These are phyloP conservation scores for Brachionus plicatilis DNA, from an alignment of 1,140 invertebrate species.

Conservation along the genomic window DNA sequence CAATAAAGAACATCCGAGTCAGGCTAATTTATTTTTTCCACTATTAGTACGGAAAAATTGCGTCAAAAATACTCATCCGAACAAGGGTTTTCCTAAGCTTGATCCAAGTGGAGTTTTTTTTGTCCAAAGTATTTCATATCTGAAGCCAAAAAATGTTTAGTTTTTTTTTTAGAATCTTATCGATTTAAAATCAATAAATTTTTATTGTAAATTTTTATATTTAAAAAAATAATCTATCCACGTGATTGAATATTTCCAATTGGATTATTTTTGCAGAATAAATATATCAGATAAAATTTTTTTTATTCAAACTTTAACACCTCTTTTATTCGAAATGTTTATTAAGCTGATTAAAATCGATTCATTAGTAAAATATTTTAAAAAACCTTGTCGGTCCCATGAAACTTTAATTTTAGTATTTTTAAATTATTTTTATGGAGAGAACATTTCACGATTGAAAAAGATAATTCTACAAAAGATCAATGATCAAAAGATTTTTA, in stretches of 20 bases:
- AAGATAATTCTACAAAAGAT: neutral
- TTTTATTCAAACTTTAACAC: neutral
- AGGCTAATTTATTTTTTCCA: slow-evolving; percentile 10
- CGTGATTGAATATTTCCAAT: neutral
- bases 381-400: neutral
- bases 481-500: too few relatives aligned
- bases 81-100: neutral
- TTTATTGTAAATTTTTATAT: neutral
- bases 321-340: neutral
- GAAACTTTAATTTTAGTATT: neutral
- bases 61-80: neutral
- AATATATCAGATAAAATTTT: neutral
- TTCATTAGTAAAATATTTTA: neutral
- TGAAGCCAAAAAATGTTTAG: slow-evolving; percentile 1
- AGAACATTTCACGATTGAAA: neutral
- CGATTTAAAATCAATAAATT: slow-evolving; percentile 24
- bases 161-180: neutral
- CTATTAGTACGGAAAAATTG: neutral
- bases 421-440: neutral
- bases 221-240: neutral
- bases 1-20: neutral
- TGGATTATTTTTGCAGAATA: neutral
- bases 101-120: slow-evolving; percentile 2
- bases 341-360: neutral
- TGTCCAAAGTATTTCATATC: slow-evolving; percentile 30